Conservation (phyloP, 2,888 invertebrate species). For the Latrodectus hesperus region DNA sequence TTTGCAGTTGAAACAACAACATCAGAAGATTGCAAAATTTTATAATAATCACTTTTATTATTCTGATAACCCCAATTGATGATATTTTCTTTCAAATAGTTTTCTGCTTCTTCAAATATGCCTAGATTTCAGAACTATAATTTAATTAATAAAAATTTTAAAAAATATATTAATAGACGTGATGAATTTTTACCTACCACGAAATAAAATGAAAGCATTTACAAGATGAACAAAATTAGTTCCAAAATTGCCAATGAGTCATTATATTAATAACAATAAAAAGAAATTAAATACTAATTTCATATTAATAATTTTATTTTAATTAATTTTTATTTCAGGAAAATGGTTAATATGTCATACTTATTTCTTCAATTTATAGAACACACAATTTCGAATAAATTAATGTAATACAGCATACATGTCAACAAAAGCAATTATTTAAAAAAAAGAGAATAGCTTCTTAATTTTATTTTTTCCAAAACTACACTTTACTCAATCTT, state of each 20-base stretch:
- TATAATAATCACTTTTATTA: constrained; percentile 79
- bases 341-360: no score
- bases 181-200: not conserved
- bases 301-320: no score
- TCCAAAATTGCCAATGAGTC: not conserved
- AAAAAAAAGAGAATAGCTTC: no score
- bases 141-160: not conserved
- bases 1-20: constrained; percentile 83
- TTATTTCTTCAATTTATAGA: no score
- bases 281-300: no score
- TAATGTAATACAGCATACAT: no score
- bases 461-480: no score
- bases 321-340: no score
- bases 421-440: no score
- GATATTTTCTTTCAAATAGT: constrained; percentile 75
- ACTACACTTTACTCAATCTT: no score
- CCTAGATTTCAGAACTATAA: constrained; percentile 71
- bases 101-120: constrained; percentile 79
- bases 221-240: not conserved
- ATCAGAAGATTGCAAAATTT: constrained; percentile 79
- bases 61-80: constrained; percentile 80
- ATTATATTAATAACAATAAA: not conserved
- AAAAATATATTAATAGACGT: not conserved
- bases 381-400: no score
- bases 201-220: not conserved